phyloP scores from a whole-genome alignment of 1,140 invertebrate genomes.

The Drosophila persimilis region DNA sequence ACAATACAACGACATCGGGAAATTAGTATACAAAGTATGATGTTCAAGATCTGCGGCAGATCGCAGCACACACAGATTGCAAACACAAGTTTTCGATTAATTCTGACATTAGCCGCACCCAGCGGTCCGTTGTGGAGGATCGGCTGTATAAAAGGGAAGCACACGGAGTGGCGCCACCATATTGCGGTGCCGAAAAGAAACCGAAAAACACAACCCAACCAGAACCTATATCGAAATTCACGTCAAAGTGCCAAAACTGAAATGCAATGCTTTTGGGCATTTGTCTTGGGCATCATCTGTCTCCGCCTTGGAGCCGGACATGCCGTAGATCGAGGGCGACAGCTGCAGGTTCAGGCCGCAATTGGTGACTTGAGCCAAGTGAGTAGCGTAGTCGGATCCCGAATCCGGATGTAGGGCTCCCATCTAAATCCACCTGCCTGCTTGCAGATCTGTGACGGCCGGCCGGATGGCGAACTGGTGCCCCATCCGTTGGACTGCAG shows the following conservation, averaged over 20 bases:
- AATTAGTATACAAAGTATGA: neutral
- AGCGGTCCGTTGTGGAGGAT: neutral
- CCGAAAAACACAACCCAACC: neutral
- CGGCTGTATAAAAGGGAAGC: constrained; percentile 33
- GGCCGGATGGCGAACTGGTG: constrained; percentile 39
- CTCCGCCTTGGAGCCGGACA: constrained; percentile 13
- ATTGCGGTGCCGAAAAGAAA: constrained; percentile 13
- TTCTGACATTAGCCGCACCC: constrained; percentile 30
- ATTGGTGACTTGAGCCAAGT: constrained; percentile 57
- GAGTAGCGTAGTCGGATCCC: constrained; percentile 18
- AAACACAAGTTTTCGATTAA: constrained; percentile 50
- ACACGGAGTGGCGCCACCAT: constrained; percentile 2
- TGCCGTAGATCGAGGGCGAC: constrained; percentile 7
- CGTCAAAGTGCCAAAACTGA: constrained; percentile 1
- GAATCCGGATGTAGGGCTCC: neutral
- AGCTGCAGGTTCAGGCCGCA: constrained; percentile 20
- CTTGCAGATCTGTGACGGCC: constrained; percentile 58
- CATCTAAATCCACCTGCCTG: neutral
- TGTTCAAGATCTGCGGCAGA: constrained; percentile 11
- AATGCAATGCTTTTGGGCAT: constrained; percentile 57
- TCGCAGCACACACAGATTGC: constrained; percentile 8
- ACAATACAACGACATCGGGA: constrained; percentile 7
- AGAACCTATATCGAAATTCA: neutral
- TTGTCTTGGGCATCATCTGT: constrained; percentile 23
- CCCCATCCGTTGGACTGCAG: constrained; percentile 63